phyloP scores from a whole-genome alignment of 2,888 invertebrate genomes.

The Nasonovia ribisnigri region DNA sequence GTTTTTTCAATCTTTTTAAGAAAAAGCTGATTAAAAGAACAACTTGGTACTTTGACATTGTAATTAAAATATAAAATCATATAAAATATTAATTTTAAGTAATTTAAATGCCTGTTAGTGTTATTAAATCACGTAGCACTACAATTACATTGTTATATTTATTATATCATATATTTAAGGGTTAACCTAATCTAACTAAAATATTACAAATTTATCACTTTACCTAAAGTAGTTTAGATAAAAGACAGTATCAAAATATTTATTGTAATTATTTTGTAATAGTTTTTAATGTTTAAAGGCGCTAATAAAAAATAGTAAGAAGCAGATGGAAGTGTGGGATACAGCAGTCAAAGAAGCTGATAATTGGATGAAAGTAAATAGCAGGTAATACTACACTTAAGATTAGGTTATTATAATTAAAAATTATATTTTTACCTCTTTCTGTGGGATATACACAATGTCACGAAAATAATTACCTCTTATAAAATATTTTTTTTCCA shows the following conservation, averaged over 20 bases:
- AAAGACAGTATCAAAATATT: not conserved
- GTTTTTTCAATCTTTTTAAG: too few relatives aligned
- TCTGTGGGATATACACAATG: not conserved
- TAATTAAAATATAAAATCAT: too few relatives aligned
- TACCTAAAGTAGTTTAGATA: not conserved
- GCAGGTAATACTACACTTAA: not conserved
- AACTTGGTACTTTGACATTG: too few relatives aligned
- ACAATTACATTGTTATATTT: too few relatives aligned
- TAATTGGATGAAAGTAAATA: not conserved
- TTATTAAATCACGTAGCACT: too few relatives aligned
- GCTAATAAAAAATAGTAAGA: not conserved
- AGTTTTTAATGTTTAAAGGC: not conserved
- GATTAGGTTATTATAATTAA: not conserved
- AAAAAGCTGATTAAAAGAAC: too few relatives aligned
- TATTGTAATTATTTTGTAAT: not conserved
- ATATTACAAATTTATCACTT: not conserved
- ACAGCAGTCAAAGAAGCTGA: not conserved
- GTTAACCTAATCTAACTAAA: not conserved
- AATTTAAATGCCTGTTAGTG: too few relatives aligned
- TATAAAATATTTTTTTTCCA: too few relatives aligned
- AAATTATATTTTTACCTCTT: not conserved
- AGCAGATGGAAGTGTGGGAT: not conserved
- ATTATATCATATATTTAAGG: not conserved
- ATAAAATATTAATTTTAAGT: too few relatives aligned
- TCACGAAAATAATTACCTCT: not conserved